These are phyloP conservation scores for Drosophila pegasa DNA, from an alignment of 2,888 invertebrate genomes.

Conservation along the genomic window DNA sequence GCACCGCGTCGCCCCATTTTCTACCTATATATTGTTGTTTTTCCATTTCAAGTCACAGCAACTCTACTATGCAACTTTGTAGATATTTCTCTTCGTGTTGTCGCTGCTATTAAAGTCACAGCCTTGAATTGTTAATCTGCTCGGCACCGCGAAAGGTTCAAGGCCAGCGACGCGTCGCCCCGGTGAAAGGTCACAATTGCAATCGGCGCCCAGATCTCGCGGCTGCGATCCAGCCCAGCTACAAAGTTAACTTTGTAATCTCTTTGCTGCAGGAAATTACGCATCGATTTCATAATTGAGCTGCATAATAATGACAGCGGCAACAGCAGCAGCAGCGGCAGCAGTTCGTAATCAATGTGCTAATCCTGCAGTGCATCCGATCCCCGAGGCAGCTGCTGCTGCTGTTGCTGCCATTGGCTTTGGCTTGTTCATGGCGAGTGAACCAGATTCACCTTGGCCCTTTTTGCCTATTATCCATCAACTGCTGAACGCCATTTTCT, in stretches of 20 bases:
- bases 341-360: constrained; percentile 20
- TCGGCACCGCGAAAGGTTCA: constrained; percentile 58
- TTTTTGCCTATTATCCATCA: constrained; percentile 5
- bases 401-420: neutral
- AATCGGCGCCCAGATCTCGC: neutral
- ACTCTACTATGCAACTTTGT: constrained; percentile 10
- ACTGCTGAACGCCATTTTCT: constrained; percentile 25
- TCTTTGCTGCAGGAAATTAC: constrained; percentile 20
- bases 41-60: constrained; percentile 27
- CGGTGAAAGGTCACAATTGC: constrained; percentile 54
- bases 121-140: constrained; percentile 57
- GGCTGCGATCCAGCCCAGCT: neutral
- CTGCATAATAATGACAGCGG: neutral
- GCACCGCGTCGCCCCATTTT: constrained; percentile 39
- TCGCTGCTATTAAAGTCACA: constrained; percentile 48
- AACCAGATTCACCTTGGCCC: constrained; percentile 1
- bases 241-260: neutral
- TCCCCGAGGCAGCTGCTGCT: constrained; percentile 23
- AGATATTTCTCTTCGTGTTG: constrained; percentile 12
- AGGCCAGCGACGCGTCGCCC: constrained; percentile 47
- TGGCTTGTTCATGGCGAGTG: neutral
- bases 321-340: neutral
- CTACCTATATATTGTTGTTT: constrained; percentile 1
- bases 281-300: constrained; percentile 30
- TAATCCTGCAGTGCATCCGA: constrained; percentile 41